Conservation (phyloP, 2,797 vertebrate genomes). For the Micrastur ruficollis region DNA sequence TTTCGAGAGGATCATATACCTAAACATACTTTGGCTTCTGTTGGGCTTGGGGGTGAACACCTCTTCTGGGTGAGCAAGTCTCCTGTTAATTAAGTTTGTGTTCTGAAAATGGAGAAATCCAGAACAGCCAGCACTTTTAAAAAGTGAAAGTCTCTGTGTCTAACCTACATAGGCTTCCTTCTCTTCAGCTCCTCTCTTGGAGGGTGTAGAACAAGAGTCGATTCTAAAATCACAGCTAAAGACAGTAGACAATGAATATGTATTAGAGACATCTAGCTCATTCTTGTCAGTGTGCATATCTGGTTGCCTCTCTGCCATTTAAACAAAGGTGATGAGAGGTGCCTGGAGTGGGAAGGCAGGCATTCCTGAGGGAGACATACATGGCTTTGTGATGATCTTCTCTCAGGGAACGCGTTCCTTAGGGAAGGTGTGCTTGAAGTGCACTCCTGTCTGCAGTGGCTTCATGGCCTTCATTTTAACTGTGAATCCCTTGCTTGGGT, state of each 20-base stretch:
- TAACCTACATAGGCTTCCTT: not conserved
- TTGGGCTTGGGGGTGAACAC: not conserved
- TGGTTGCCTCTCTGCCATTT: not conserved
- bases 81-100: not conserved
- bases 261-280: not conserved
- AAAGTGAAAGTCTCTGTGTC: not conserved
- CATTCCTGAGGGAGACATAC: not conserved
- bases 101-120: not conserved
- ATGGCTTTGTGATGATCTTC: not conserved
- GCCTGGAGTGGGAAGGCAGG: not conserved
- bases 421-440: not conserved
- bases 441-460: not conserved
- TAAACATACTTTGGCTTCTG: not conserved
- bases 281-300: accelerated
- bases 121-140: not conserved
- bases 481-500: not conserved
- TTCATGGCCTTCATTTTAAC: not conserved
- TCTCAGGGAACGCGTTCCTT: not conserved
- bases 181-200: not conserved
- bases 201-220: not conserved
- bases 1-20: not conserved
- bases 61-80: not conserved
- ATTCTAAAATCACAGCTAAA: not conserved
- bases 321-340: not conserved
- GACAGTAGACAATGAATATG: not conserved